Evolutionary conservation across 2,888 invertebrate genomes (phyloP), one percentile per base, ranked within the genome.

Genomic region (Malachius bipustulatus): DNA sequence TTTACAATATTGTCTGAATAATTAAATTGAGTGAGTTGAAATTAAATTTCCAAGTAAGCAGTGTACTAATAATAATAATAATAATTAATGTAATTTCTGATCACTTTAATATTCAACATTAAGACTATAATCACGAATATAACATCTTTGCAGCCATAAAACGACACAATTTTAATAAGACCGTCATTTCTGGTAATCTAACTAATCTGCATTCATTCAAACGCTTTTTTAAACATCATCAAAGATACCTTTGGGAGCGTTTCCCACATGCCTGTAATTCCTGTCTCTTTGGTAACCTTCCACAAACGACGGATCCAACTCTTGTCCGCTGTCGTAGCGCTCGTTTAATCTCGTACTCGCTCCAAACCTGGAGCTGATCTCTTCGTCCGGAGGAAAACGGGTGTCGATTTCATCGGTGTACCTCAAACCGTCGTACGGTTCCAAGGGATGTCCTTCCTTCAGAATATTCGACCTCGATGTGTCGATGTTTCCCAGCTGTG

Each of bases 401-500:
- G 61, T 61, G 40, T 62, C 62, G 2, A 59, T 49, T 11, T 59
- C 59, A 35, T 47, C 35, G 8, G 54, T 56, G 24, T 61, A 60
- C 3, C 57, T 54, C 35, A 63, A 63, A 2, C 68, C 64, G 16
- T 64, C 75, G 52, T 78, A 79, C 55, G 79, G 79, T 40, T 82
- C 82, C 43, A 70, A 51, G 52, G 75, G 70, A 43, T 84, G 87
- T 19, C 79, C 77, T 60, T 87, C 83, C 44, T 76, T 69, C 11
- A 89, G 67, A 14, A 89, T 70, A 56, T 84, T 87, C 52, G 82
- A 77, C 53, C 75, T 75, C 54, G 82, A 82, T 59, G 79, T 77
- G 54, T 81, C 81, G 57, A 73, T 71, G 11, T 68, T 67, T 37
- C 71, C 71, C 38, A 71, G 63, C 57, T 73, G 55, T 56, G 63